Evolutionary conservation across 2,797 vertebrate species (phyloP), one percentile per base, ranked within the genome.

Genomic region (Lepus townsendii): DNA sequence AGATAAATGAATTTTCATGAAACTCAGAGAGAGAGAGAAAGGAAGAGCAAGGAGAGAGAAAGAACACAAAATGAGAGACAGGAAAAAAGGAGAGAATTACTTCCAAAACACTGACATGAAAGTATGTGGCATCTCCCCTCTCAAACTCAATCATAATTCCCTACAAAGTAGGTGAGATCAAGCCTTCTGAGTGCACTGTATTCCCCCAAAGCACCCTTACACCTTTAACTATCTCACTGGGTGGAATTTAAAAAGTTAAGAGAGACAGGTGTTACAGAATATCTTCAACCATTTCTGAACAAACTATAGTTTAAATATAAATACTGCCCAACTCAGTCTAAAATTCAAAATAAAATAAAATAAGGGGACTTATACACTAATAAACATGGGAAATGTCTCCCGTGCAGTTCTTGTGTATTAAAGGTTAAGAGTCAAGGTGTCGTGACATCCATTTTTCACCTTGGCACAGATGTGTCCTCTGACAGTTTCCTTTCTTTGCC

Each of bases 1-100:
- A 98, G 97, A 98, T 98, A 98, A 98, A 98, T 98, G 98, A 98
- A 98, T 98, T 99, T 98, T 98, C 98, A 98, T 99, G 98, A 98
- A 98, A 98, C 0, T 2, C 88, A 85, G 76, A 96, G 80, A 92
- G 90, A 91, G 85, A 92, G 84, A 92, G 92, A 83, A 80, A 97
- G 91, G 95, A 97, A 97, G 97, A 97, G 91, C 96, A 94, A 86
- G 91, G 96, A 96, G 87, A 95, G 90, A 96, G 92, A 93, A 94
- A 96, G 54, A 96, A 95, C 69, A 97, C 93, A 97, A 96, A 94
- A 91, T 96, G 88, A 94, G 69, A 97, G 89, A 96, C 96, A 97
- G 97, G 97, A 96, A 97, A 97, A 78, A 93, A 94, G 96, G 95
- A 80, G 30, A 90, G 83, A 93, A 90, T 68, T 79, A 84, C 96